phyloP scores from a whole-genome alignment of 1,140 invertebrate genomes.

The Tribolium castaneum region DNA sequence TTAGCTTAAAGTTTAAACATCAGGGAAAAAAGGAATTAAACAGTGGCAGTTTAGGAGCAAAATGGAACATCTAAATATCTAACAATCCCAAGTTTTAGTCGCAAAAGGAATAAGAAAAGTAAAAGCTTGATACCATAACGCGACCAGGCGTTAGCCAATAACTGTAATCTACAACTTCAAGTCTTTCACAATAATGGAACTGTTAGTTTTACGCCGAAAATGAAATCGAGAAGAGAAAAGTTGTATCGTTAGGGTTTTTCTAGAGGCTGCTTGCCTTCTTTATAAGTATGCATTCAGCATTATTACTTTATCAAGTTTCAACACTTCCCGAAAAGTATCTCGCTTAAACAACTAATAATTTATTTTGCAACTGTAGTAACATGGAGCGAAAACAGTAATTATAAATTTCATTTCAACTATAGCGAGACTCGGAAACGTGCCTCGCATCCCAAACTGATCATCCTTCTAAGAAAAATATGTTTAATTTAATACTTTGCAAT shows the following conservation, averaged over 20 bases:
- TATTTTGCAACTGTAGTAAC: conserved; percentile 10
- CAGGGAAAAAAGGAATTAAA: conserved; percentile 36
- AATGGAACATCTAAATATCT: conserved; percentile 43
- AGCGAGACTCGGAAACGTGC: conserved; percentile 24
- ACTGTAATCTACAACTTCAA: conserved; percentile 56
- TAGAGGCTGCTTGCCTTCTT: conserved; percentile 23
- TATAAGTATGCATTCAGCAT: conserved; percentile 40
- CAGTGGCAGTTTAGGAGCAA: conserved; percentile 20
- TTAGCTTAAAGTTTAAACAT: conserved; percentile 10
- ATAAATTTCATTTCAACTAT: conserved; percentile 26
- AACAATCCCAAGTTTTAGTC: conserved; percentile 39
- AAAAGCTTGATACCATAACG: conserved; percentile 46
- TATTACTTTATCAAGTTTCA: conserved; percentile 48
- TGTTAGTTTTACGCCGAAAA: conserved; percentile 57
- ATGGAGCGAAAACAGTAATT: conserved; percentile 22
- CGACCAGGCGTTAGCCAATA: conserved; percentile 51
- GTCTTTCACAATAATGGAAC: conserved; percentile 55
- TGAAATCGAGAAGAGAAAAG: conserved; percentile 54
- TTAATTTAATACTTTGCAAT: conserved; percentile 32
- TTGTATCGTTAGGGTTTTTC: conserved; percentile 52
- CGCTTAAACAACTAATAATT: conserved; percentile 2
- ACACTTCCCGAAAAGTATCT: conserved; percentile 6
- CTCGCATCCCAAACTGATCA: conserved; percentile 4
- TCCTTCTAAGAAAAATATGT: conserved; percentile 29
- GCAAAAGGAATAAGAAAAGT: conserved; percentile 43